A percentile compares a stretch with the other conserved stretches of the same genome.
Conservation (phyloP, 2,113 vertebrate genomes). For the Phalacrocorax brasilianus region DNA sequence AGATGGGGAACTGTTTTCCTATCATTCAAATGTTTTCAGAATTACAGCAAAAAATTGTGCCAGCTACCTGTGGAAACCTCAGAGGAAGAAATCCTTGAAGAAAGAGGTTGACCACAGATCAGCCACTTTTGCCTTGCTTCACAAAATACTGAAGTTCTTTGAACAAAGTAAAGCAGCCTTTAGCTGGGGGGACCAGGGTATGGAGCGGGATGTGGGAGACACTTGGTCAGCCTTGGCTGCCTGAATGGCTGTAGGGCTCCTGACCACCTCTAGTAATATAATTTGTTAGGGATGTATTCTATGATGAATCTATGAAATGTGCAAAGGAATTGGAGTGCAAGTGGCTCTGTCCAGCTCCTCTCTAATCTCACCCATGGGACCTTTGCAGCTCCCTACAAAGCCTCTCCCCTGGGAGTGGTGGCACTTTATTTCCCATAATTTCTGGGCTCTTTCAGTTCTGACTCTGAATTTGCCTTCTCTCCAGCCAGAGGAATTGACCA, state of each 20-base stretch:
- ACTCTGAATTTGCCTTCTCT: slow-evolving; percentile 26
- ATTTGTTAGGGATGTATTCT: neutral
- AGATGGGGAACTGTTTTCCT: neutral
- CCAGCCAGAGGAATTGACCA: slow-evolving; percentile 95
- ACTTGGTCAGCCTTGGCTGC: neutral
- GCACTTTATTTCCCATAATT: neutral
- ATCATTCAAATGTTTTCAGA: neutral
- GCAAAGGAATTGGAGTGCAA: neutral
- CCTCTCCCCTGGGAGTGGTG: neutral
- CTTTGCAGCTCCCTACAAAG: neutral
- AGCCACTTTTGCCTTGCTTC: neutral
- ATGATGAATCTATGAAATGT: neutral
- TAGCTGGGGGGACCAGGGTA: neutral
- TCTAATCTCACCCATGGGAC: neutral
- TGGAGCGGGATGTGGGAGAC: neutral
- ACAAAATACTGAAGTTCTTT: neutral
- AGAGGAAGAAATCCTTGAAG: neutral
- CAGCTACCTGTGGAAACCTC: neutral
- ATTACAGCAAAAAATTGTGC: neutral
- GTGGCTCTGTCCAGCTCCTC: neutral
- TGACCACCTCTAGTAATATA: neutral
- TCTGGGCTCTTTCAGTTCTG: neutral
- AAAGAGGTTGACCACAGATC: neutral
- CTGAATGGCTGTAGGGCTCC: neutral
- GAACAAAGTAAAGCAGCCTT: neutral